Evolutionary conservation across 2,113 vertebrate genomes (phyloP), one percentile per base, ranked within the genome.

Genomic region (Hymenochirus boettgeri): DNA sequence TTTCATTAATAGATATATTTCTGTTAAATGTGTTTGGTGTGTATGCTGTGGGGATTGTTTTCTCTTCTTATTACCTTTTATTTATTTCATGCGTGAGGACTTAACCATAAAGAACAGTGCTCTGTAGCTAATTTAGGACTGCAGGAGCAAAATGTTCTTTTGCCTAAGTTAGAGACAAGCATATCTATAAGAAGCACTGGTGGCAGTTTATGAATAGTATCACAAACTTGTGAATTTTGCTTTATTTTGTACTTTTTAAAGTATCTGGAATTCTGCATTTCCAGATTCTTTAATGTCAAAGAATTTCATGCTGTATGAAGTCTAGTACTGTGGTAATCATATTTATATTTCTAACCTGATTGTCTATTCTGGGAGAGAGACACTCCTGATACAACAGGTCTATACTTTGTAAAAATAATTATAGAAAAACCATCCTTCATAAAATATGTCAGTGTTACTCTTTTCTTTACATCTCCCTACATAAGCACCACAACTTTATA

Each of bases 61-160:
- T 64, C 25, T 54, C 50, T 45, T 64, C 42, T 56, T 42, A 52
- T 64, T 64, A 64, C 52, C 39, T 56, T 55, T 45, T 26, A 23
- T 64, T 15, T 24, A 64, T 46, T 46, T 55, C 27, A 64, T 55
- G 37, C 29, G 31, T 42, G 35, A 23, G 23, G 27, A 54, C 35
- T 63, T 35, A 13, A 35, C 10, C 18, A 22, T 18, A 23, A 48
- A 3, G 10, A 48, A 48, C 3, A 48, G 19, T 19, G 21, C 18
- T 22, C 22, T 48, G 46, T 48, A 56, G 62, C 52, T 64, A 51
- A 56, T 64, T 56, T 42, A 56, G 35, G 42, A 25, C 25, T 52
- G 51, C 37, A 56, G 37, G 37, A 56, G 21, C 52, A 64, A 64
- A 64, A 64, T 64, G 35, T 55, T 25, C 37, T 64, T 56, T 19